Base-by-base conservation (phyloP, 2,888 invertebrate genomes). In the Vesta saturnalis region DNA sequence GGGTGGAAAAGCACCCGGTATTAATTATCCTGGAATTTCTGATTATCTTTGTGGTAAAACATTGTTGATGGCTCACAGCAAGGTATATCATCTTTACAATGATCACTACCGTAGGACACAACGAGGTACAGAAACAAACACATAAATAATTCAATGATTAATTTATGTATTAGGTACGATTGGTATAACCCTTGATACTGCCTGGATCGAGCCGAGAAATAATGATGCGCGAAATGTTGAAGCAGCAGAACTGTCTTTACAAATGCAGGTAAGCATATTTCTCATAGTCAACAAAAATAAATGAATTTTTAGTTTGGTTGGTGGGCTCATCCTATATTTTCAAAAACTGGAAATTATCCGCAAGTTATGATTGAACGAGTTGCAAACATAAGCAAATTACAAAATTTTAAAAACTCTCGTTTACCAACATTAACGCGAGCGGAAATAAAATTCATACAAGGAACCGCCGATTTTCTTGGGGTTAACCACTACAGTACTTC, bases 391-490 rank as follows among this genome's bases (percentile, higher is more conserved):
- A 87, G 88, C 72, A 69, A 70, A 21, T 58, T 74, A 1, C 84
- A 88, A 75, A 85, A 85, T 4, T 83, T 81, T 57, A 55, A 74
- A 0, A 71, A 73, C 46, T 87, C 87, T 0, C 79, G 86, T 64
- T 77, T 89, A 19, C 88, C 87, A 0, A 64, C 69, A 43, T 85
- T 88, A 57, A 80, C 83, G 0, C 46, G 72, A 10, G 72, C 82
- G 10, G 86, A 87, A 83, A 80, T 87, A 5, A 69, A 81, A 22
- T 76, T 78, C 6, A 82, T 87, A 47, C 76, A 76, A 77, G 89
- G 85, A 77, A 86, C 85, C 71, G 85, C 77, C 69, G 92, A 92
- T 78, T 91, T 90, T 80, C 83, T 92, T 23, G 91, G 90, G 0
- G 73, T 92, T 3, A 92, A 91, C 77, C 86, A 89, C 64, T 92